A percentile compares a stretch with the other conserved stretches of the same genome.
Evolutionary conservation across 2,113 vertebrate genomes (phyloP).

Genomic region (Calidris pygmaea): DNA sequence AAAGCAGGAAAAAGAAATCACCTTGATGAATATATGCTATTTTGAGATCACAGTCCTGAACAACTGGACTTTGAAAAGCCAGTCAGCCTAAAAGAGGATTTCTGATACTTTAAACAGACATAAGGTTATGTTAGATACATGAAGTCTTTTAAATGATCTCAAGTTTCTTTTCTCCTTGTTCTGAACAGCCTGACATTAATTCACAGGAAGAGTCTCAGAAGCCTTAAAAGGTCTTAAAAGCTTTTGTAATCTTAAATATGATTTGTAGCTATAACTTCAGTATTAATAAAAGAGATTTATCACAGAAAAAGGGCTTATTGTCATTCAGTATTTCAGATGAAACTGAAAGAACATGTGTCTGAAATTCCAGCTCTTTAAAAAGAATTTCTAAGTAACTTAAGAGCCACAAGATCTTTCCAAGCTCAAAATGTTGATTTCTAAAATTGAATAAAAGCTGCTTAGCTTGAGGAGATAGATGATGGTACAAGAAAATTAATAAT

Average conservation of each 20-base stretch:
- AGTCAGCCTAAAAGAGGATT: background rate
- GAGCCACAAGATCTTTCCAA: constrained; percentile 1
- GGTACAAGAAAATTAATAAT: background rate
- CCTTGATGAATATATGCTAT: accelerated
- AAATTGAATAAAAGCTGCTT: background rate
- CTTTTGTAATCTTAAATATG: background rate
- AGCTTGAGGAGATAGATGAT: background rate
- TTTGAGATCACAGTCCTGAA: background rate
- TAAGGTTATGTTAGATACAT: background rate
- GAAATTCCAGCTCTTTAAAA: background rate
- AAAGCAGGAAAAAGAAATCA: background rate
- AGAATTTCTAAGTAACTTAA: background rate
- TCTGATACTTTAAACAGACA: background rate
- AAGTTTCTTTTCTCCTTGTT: background rate
- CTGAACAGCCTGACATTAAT: background rate
- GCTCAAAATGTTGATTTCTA: background rate
- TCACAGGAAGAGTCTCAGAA: background rate
- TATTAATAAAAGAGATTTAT: background rate
- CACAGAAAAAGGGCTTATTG: background rate
- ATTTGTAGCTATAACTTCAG: background rate
- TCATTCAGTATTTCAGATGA: background rate
- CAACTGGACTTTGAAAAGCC: background rate
- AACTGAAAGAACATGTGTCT: background rate
- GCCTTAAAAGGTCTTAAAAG: background rate
- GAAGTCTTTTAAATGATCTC: background rate